Evolutionary conservation across 1,140 invertebrate species (phyloP), one percentile per base, ranked within the genome.

Genomic region (Trichoplusia ni): DNA sequence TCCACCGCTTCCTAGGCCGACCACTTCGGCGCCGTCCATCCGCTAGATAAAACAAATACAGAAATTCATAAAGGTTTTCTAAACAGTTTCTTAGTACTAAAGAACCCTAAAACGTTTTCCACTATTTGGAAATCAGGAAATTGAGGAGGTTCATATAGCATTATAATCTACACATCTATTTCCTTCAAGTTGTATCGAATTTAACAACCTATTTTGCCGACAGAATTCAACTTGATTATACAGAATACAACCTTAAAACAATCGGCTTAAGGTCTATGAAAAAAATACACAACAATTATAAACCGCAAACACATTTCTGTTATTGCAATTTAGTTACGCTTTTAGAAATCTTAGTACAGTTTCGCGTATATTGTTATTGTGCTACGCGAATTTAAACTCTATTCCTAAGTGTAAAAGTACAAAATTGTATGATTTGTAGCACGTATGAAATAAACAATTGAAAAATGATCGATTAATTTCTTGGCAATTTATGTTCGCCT

Each of bases 81-180:
- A 19, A 37, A 42, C 54, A 33, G 5, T 37, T 46, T 56, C 2
- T 5, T 14, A 35, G 7, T 27, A 13, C 8, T 6, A 37, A 37
- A n/a, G 51, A 58, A 66, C 58, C 29, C 68, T 42, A 62, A 65
- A 47, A 63, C 21, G 49, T 54, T 58, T 49, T 56, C n/a, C 42
- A 63, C 11, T 16, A 73, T 73, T 73, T 33, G 42, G 71, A 67
- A 73, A 73, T 73, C 67, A 70, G 71, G 67, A 73, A 70, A 67
- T 25, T 35, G 31, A 54, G 51, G 21, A 40, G 16, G 29, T 68
- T 44, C 25, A 42, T 49, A 42, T 54, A 29, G 31, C 19, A 38
- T 27, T 58, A 49, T 49, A 42, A 61, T 61, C 58, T 61, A 49
- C 19, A 38, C 33, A 54, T 54, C 51, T 54, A 37, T 61, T 69